Evolutionary conservation across 2,113 vertebrate genomes (phyloP), one percentile per base, ranked within the genome.

Genomic region (Vulpes ferrilata): DNA sequence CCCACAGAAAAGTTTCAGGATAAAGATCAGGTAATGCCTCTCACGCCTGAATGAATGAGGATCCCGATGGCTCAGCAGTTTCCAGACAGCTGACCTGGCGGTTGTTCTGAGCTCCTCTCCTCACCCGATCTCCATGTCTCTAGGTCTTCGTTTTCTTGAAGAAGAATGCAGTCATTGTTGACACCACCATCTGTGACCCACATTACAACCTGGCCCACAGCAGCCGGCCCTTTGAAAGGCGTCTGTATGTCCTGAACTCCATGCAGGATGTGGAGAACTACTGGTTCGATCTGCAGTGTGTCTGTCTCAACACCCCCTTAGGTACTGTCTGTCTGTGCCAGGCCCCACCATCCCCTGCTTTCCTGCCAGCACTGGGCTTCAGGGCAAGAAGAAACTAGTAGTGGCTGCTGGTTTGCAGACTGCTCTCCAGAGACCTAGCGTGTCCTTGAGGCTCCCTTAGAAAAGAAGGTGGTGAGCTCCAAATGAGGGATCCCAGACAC

Each of bases 251-350:
- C 1, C 99, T 99, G 71, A 98, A 97, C 93, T 99, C 98, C 2
- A 95, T 98, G 32, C 99, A 99, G 59, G 99, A 99, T 0, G 99
- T 99, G 76, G 99, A 99, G 81, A 99, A 98, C 98, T 99, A 99
- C 98, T 99, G 99, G 99, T 99, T 99, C 38, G 99, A 99, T 64
- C 97, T 99, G 97, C 99, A 99, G 98, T 99, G 99, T 53, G 99
- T 99, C 98, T 99, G 99, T 98, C 99, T 99, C 69, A 99, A 99
- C 19, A 99, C 99, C 13, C 99, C 99, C 0, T 87, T 99, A 95
- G 99, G 99, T 99, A 99, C 51, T 20, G 0, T n/a, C 76, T 1
- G 1, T 48, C 53, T 55, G 3, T 1, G 2, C 19, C 2, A 55
- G 51, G 7, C 80, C 43, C 80, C 43, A 3, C 11, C 1, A 8